Conservation (phyloP, 1,140 invertebrate species). For the Drosophila funebris region DNA sequence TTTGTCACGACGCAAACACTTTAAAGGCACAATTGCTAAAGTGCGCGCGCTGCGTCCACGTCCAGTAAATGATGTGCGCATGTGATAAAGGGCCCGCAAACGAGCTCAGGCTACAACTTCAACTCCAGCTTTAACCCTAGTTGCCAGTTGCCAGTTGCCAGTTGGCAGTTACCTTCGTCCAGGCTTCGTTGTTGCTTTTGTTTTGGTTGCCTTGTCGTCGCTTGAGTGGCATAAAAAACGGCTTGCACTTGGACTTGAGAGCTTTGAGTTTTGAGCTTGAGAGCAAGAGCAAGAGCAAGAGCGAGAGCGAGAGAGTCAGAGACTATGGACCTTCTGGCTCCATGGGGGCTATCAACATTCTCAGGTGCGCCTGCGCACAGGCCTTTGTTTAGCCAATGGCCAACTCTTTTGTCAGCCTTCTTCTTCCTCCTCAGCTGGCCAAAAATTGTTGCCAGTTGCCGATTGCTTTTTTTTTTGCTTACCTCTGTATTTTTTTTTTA, state of each 20-base stretch:
- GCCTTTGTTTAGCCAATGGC: conserved; percentile 67
- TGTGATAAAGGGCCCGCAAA: conserved; percentile 78
- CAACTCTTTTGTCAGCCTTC: conserved; percentile 61
- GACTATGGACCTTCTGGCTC: conserved; percentile 36
- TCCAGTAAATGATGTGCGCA: conserved; percentile 78
- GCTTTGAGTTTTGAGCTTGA: conserved; percentile 10
- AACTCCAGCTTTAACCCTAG: conserved; percentile 18
- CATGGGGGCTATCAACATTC: conserved; percentile 81
- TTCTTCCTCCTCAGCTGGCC: conserved; percentile 44
- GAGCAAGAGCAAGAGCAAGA: neutral
- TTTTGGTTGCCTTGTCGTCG: conserved; percentile 52
- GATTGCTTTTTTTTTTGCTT: neutral
- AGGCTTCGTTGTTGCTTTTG: conserved; percentile 23
- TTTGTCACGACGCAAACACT: conserved; percentile 83
- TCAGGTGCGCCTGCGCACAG: conserved; percentile 67
- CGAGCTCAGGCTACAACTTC: conserved; percentile 30
- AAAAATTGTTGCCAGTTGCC: conserved; percentile 50
- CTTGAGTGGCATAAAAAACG: conserved; percentile 80
- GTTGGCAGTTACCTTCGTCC: neutral
- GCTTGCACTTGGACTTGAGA: conserved; percentile 73
- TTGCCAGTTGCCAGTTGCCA: neutral
- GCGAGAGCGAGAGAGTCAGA: neutral
- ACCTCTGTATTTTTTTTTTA: conserved; percentile 7
- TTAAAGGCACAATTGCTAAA: conserved; percentile 79
- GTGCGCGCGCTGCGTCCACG: conserved; percentile 59